Conservation (phyloP, 2,797 vertebrate genomes). For the Thaleichthys pacificus region DNA sequence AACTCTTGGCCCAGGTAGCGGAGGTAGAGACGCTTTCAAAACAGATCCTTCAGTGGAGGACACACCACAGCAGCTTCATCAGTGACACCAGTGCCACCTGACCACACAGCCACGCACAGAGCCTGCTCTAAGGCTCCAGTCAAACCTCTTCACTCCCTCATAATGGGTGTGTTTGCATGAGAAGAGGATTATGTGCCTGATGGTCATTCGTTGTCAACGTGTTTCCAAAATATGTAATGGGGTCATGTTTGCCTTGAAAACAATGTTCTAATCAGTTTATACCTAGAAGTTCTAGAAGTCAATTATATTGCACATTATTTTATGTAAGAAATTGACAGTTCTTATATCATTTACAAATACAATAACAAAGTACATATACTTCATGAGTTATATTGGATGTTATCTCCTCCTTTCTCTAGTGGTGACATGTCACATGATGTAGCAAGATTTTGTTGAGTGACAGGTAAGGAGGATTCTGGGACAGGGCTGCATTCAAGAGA, state of each 20-base stretch:
- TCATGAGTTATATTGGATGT: not conserved
- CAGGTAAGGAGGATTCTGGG: slow-evolving; percentile 3
- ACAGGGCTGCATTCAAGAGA: not conserved
- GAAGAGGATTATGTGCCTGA: not conserved
- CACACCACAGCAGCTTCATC: slow-evolving; percentile 19
- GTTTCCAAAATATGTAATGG: too few relatives aligned
- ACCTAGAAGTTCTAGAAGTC: too few relatives aligned
- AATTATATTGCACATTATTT: too few relatives aligned
- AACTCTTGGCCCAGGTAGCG: slow-evolving; percentile 54
- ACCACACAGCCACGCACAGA: slow-evolving; percentile 5
- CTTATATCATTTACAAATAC: too few relatives aligned
- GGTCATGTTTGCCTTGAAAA: too few relatives aligned
- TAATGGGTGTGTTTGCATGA: not conserved
- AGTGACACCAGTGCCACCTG: slow-evolving; percentile 20
- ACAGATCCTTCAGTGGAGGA: slow-evolving; percentile 55
- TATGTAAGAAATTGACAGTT: too few relatives aligned
- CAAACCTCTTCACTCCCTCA: not conserved
- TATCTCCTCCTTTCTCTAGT: not conserved
- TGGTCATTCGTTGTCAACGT: too few relatives aligned
- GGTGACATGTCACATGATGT: not conserved
- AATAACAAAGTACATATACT: not conserved
- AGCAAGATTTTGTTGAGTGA: not conserved
- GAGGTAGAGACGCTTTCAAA: slow-evolving; percentile 60
- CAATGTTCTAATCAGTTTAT: too few relatives aligned
- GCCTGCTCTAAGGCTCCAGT: not conserved